A percentile compares a stretch with the other conserved stretches of the same genome.
Evolutionary conservation across 2,113 vertebrate genomes (phyloP).

Genomic region (Plotosus lineatus): DNA sequence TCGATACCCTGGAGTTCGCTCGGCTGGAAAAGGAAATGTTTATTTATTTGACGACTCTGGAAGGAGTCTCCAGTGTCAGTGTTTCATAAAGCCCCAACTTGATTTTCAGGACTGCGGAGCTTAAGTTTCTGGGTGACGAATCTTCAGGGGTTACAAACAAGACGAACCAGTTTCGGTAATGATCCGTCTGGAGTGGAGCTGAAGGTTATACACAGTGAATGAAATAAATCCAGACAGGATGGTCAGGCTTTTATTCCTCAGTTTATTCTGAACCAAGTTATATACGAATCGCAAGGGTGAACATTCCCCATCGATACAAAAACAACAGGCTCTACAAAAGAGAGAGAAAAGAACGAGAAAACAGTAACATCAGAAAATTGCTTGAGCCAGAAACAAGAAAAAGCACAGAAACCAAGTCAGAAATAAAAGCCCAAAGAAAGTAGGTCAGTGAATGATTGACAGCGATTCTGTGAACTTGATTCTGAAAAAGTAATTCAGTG

Average conservation of each 20-base stretch:
- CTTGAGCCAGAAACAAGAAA: conserved; percentile 23
- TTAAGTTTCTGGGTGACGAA: background rate
- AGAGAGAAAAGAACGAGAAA: conserved; percentile 14
- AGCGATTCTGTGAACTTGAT: background rate
- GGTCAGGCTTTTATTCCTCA: conserved; percentile 52
- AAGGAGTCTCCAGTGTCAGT: conserved; percentile 4
- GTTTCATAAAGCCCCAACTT: background rate
- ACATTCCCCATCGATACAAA: conserved; percentile 60
- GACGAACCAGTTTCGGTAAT: too few species aligned
- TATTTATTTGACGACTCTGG: background rate
- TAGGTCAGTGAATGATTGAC: too few species aligned
- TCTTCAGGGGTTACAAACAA: too few species aligned
- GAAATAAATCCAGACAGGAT: conserved; percentile 30
- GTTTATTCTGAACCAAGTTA: conserved; percentile 73
- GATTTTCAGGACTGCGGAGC: background rate
- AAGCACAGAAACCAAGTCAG: conserved; percentile 37
- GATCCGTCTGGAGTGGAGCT: too few species aligned
- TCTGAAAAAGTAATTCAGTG: background rate
- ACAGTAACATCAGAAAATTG: conserved; percentile 36
- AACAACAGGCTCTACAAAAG: conserved; percentile 51
- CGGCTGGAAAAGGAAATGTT: background rate
- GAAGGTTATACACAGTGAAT: background rate
- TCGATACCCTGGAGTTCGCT: background rate
- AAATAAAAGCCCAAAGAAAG: conserved; percentile 44
- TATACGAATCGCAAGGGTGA: conserved; percentile 69